Percentiles rank a stretch among this genome's conserved stretches.
Evolutionary conservation across 2,888 invertebrate genomes (phyloP).

Genomic region (Pegoplata infirma): DNA sequence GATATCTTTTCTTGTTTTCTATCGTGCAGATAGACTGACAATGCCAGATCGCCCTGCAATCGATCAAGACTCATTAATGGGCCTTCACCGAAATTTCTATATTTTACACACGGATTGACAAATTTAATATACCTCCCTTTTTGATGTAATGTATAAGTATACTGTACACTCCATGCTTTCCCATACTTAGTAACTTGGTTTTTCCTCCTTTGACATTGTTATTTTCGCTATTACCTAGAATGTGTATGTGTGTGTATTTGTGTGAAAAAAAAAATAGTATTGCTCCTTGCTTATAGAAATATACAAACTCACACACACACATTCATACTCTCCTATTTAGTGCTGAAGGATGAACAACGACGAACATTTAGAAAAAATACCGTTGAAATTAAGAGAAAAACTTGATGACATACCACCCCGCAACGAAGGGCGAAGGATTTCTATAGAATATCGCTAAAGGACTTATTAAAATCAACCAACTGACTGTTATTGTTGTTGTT

Average conservation of each 20-base stretch:
- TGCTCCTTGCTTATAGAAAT: background rate
- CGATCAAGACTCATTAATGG: too few relatives aligned
- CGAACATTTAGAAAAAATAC: background rate
- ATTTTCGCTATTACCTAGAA: conserved; percentile 12
- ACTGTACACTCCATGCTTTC: background rate
- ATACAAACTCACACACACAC: background rate
- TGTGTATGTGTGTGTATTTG: too few relatives aligned
- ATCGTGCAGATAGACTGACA: too few relatives aligned
- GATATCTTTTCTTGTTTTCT: too few relatives aligned
- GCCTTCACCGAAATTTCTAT: too few relatives aligned
- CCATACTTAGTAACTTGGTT: background rate
- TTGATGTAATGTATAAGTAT: too few relatives aligned
- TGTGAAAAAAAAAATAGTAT: conserved; percentile 2
- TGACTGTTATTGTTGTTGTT: conserved; percentile 14
- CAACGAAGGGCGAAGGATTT: conserved; percentile 1
- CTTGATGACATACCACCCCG: conserved; percentile 5
- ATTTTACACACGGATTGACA: too few relatives aligned
- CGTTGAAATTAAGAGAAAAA: conserved; percentile 6
- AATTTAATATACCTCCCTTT: too few relatives aligned
- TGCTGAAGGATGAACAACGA: conserved; percentile 2
- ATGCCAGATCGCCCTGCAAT: too few relatives aligned
- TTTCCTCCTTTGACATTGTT: background rate
- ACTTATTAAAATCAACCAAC: conserved; percentile 42
- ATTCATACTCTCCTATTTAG: background rate
- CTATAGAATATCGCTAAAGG: conserved; percentile 43